Evolutionary conservation across 1,140 invertebrate genomes (phyloP), one percentile per base, ranked within the genome.

Genomic region (Cherax destructor): DNA sequence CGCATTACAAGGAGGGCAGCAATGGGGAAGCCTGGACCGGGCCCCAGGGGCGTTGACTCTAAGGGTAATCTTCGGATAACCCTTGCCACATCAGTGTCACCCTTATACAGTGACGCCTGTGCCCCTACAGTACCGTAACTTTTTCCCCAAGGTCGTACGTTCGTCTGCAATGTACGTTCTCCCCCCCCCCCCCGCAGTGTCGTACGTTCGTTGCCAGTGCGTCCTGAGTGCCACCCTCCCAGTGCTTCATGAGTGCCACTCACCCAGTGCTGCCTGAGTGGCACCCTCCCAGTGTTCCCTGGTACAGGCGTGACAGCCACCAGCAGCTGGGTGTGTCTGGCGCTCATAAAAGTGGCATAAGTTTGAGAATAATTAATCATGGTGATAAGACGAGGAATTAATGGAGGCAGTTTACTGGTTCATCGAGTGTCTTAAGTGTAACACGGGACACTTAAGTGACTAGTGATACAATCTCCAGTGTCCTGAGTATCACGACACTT

Each of bases 281-380:
- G 1, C 69, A 6, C 6, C 69, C 69, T 9, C 7, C 69, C 69
- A 24, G 61, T 65, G 61, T 5, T 16, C 11, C 61, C 61, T 18
- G 7, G 7, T 56, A 56, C 61, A 65, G 10, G 61, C 13, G 3
- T 24, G 69, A 74, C 69, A 74, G n/a, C 24, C 11, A 11, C n/a
- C 69, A 30, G 69, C 69, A 24, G 69, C 24, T 30, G 5, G 24
- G 21, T 21, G n/a, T 74, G n/a, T 11, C 4, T 74, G 69, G 7
- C 69, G 69, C 13, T 21, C 69, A 74, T 74, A 74, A 74, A 74
- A 74, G 24, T 6, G 21, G 6, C n/a, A 21, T 5, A 74, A 74
- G 69, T 74, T 74, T 74, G 4, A 24, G 69, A 74, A 74, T 74
- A 74, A 74, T 74, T 74, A 74, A 74, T 74, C 69, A 24, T 74